phyloP scores from a whole-genome alignment of 1,140 invertebrate species.

The Procambarus clarkii region DNA sequence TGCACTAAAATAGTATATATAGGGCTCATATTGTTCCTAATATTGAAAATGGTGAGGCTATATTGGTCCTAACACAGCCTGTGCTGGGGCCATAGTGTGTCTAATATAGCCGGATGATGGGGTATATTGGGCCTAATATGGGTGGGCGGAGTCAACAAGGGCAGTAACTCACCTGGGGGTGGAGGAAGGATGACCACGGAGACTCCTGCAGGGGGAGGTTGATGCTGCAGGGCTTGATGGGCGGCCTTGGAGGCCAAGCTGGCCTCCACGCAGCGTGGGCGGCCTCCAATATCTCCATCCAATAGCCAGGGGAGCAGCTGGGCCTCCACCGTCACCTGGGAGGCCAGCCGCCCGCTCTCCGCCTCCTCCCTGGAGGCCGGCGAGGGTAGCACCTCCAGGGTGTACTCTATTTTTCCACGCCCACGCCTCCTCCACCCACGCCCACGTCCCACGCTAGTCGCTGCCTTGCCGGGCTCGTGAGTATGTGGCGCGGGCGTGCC shows the following conservation, averaged over 20 bases:
- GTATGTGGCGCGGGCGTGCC: not conserved
- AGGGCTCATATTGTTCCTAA: no score
- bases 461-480: not conserved
- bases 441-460: not conserved
- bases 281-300: constrained; percentile 1
- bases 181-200: constrained; percentile 41
- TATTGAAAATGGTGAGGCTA: no score
- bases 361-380: constrained; percentile 50
- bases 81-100: no score
- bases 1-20: no score
- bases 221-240: constrained; percentile 51
- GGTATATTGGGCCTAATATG: no score
- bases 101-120: no score
- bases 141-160: no score
- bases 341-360: constrained; percentile 21
- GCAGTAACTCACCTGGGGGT: constrained; percentile 34
- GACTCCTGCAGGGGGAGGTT: constrained; percentile 55
- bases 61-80: no score
- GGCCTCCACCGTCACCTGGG: constrained; percentile 48
- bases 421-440: not conserved
- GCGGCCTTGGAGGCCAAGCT: constrained; percentile 25
- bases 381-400: constrained; percentile 46
- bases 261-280: constrained; percentile 17
- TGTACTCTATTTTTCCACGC: constrained; percentile 26
- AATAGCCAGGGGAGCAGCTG: constrained; percentile 57